Base-by-base conservation (phyloP, 2,797 vertebrate genomes). In the Poecilia gillii region DNA sequence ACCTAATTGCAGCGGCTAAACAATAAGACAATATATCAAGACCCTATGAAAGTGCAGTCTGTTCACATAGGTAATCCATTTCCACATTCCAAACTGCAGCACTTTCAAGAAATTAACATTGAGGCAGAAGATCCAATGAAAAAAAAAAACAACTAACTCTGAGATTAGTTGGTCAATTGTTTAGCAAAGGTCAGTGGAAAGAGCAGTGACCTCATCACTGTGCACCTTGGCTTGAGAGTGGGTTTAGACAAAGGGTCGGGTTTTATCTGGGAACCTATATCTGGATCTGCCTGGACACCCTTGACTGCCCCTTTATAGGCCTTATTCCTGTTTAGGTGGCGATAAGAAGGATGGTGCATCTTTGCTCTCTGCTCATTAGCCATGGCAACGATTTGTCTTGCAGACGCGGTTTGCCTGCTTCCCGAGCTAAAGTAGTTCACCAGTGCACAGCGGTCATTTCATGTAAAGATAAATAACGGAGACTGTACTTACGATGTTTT, bases 341-440 rank as follows among this genome's bases (percentile, higher is more conserved):
- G 93, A 95, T 93, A 92, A 94, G 90, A 79, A 77, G 68, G 84
- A 87, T 92, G 90, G 93, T 83, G 51, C 88, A 92, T 93, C 84
- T 91, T 89, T 28, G 77, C 78, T 82, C 78, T 76, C 79, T 47
- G 75, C 75, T 87, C 75, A 49, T 73, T 76, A 77, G 70, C 64
- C 4, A 62, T 83, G 88, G 85, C 76, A 43, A 77, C 86, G 76
- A 82, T 92, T 91, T 31, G 36, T 91, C 88, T 87, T 73, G 46
- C 46, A 79, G 81, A 66, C n/a, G 6, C 16, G 5, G 25, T 39
- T 16, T 25, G n/a, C 71, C 76, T 75, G 81, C 59, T 36, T 77
- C 36, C 20, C 62, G 68, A 74, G 33, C 6, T 49, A 77, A 75
- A 45, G 4, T 45, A 45, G 12, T 71, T 71, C 14, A 28, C 41